A percentile compares a stretch with the other conserved stretches of the same genome.
These are phyloP conservation scores for Scaptomyza polygonia DNA, from an alignment of 2,888 invertebrate species.

Conservation along the genomic window DNA sequence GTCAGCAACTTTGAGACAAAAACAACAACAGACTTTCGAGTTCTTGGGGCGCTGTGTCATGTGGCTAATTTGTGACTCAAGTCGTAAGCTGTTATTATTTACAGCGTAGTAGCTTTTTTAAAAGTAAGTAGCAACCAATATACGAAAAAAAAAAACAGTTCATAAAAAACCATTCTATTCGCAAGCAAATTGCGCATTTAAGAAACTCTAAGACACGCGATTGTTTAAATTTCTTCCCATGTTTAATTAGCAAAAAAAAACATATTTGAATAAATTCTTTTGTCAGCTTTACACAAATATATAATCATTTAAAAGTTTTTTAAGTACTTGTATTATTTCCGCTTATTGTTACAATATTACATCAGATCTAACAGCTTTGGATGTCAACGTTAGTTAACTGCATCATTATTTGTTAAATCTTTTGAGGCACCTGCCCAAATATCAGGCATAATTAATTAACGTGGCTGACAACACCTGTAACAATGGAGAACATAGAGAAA, in stretches of 20 bases:
- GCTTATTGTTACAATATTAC: constrained; percentile 41
- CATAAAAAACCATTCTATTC: constrained; percentile 53
- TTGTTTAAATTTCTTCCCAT: constrained; percentile 55
- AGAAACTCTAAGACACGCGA: constrained; percentile 57
- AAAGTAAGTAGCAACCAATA: constrained; percentile 36
- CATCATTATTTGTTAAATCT: constrained; percentile 29
- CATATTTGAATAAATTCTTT: constrained; percentile 53
- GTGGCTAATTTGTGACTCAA: constrained; percentile 60
- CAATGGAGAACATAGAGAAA: constrained; percentile 64
- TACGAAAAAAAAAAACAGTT: background rate
- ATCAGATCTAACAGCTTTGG: constrained; percentile 6
- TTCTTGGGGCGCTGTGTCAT: constrained; percentile 61
- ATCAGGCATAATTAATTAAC: constrained; percentile 57
- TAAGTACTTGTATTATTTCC: constrained; percentile 25
- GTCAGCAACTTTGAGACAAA: constrained; percentile 37
- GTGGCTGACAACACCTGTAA: constrained; percentile 57
- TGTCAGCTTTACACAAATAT: constrained; percentile 31
- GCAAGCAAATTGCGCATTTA: constrained; percentile 47
- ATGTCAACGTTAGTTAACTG: constrained; percentile 22
- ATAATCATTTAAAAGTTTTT: constrained; percentile 20
- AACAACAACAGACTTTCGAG: constrained; percentile 28
- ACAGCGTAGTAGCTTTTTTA: constrained; percentile 45
- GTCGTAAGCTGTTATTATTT: constrained; percentile 70
- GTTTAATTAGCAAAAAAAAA: constrained; percentile 44
- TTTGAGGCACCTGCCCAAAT: constrained; percentile 26